Base-by-base conservation (phyloP, 2,113 vertebrate species). In the Probosciger aterrimus region DNA sequence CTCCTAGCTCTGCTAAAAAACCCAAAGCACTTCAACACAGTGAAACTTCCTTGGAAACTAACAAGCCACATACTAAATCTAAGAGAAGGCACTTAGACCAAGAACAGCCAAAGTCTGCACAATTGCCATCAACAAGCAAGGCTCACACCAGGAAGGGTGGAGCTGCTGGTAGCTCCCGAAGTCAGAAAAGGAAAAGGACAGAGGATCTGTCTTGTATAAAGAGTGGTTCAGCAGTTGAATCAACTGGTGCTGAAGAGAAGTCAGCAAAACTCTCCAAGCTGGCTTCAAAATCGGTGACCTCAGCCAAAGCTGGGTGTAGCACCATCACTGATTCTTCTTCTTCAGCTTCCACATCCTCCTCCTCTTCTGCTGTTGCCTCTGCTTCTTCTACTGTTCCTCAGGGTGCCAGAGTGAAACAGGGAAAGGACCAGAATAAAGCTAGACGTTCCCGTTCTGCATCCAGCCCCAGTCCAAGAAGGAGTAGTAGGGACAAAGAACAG, bases 291-390 rank as follows among this genome's bases (percentile, higher is more conserved):
- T 99, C 99, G 47, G 99, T 99, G 98, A 97, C 99, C 98, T 99
- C 99, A 99, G 99, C 99, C 99, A 99, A 99, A 99, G 99, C 99
- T 99, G 99, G 99, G 99, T 99, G 99, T 98, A 99, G 99, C 98
- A 98, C 98, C 98, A 99, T 99, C 98, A 99, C 99, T 33, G 99
- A 99, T 98, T 99, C 99, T 87, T 98, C 98, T 91, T 99, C 99
- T 96, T 99, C 99, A 91, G 99, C 99, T 97, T 99, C 99, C 50
- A 99, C 99, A 86, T 99, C 98, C 57, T 98, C 98, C 30, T 98
- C 99, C 3, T 99, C 98, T 68, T 98, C 98, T 86, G 98, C 99
- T 91, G 98, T 98, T 75, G 99, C 98, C 87, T 98, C 99, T 68
- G 99, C 99, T 91, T 99, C 99, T 96, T 99, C 98, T 83, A 94